Evolutionary conservation across 2,797 vertebrate genomes (phyloP).

Genomic region (Pitangus sulphuratus): DNA sequence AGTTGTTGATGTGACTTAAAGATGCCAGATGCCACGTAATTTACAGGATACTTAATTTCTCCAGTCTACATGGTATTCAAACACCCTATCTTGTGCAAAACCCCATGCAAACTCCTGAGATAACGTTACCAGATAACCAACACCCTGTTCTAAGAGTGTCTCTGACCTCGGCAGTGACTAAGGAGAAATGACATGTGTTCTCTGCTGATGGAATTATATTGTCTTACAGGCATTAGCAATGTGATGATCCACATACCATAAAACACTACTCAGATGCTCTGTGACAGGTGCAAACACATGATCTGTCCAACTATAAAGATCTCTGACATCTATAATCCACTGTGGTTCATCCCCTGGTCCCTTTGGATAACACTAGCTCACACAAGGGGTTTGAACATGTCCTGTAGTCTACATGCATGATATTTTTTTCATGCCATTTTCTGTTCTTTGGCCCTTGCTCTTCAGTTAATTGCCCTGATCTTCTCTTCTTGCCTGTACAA

Average conservation of each 20-base stretch:
- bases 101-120: not conserved
- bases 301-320: constrained; percentile 21
- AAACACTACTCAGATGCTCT: constrained; percentile 25
- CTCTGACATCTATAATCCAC: constrained; percentile 9
- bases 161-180: constrained; percentile 49
- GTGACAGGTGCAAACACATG: constrained; percentile 64
- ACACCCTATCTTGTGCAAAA: not conserved
- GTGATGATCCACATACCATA: constrained; percentile 36
- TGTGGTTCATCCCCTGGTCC: not conserved
- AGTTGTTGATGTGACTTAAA: not conserved
- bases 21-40: not conserved
- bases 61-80: not conserved
- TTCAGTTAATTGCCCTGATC: not conserved
- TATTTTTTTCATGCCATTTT: not conserved
- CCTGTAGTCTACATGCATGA: not conserved
- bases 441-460: not conserved
- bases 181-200: constrained; percentile 33
- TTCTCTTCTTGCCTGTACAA: not conserved
- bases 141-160: not conserved
- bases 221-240: constrained; percentile 56
- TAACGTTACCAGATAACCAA: not conserved
- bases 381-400: not conserved
- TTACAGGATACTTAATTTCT: not conserved
- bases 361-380: not conserved
- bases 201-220: constrained; percentile 40